Evolutionary conservation across 2,797 vertebrate species (phyloP).

Genomic region (Cygnus olor): DNA sequence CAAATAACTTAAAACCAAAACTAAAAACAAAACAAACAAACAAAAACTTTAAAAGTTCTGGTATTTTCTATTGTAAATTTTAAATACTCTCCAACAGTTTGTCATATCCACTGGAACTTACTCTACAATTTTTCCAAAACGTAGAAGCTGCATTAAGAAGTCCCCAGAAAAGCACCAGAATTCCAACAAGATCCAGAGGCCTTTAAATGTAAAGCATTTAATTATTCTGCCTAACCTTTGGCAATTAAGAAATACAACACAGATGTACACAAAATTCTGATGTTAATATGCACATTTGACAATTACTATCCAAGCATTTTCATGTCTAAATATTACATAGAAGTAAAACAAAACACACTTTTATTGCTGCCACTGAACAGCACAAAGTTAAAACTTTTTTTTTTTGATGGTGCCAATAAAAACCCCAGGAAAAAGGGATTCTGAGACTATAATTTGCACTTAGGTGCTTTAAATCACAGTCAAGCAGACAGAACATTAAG

Average conservation of each 20-base stretch:
- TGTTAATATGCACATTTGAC: neutral
- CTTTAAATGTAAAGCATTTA: neutral
- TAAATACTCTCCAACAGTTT: neutral
- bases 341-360: constrained; percentile 16
- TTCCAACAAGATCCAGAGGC: neutral
- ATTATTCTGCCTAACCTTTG: neutral
- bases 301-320: neutral
- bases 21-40: neutral
- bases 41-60: neutral
- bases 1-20: neutral
- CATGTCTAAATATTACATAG: neutral
- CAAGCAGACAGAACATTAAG: constrained; percentile 83
- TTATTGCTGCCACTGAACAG: constrained; percentile 34
- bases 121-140: neutral
- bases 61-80: neutral
- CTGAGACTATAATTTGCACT: constrained; percentile 75
- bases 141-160: neutral
- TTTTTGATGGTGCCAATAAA: constrained; percentile 75
- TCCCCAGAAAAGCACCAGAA: neutral
- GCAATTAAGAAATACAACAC: neutral
- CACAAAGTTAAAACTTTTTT: constrained; percentile 72
- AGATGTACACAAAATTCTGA: neutral
- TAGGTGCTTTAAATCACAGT: constrained; percentile 84
- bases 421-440: constrained; percentile 74
- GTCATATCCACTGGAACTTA: neutral